Percentiles rank a stretch among this genome's conserved stretches.
phyloP scores from a whole-genome alignment of 2,888 invertebrate species.

The Coremacera marginata region DNA sequence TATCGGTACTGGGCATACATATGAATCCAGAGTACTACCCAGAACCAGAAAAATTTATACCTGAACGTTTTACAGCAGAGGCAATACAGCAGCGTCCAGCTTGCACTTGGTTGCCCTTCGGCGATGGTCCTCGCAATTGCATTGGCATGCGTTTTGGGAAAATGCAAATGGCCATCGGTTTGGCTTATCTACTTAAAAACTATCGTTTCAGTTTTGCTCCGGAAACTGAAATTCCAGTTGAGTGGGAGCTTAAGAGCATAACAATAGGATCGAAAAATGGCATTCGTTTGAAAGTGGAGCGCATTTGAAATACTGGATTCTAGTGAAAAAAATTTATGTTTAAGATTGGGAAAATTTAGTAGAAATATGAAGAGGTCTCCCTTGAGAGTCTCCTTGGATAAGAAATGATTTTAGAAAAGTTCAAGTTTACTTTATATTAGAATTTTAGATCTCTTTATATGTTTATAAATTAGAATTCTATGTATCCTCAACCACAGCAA shows the following conservation, averaged over 20 bases:
- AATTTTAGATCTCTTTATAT: no score
- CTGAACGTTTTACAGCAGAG: constrained; percentile 68
- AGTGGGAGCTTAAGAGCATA: constrained; percentile 25
- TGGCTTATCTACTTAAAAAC: constrained; percentile 46
- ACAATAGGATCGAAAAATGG: constrained; percentile 36
- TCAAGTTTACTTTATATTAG: no score
- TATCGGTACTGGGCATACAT: constrained; percentile 71
- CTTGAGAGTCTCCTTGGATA: no score
- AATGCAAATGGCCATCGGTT: constrained; percentile 60
- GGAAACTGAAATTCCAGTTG: constrained; percentile 44
- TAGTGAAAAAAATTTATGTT: no score
- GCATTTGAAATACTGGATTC: no score
- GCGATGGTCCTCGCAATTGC: constrained; percentile 64
- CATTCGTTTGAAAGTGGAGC: constrained; percentile 45
- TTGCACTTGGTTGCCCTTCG: constrained; percentile 60
- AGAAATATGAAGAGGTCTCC: no score
- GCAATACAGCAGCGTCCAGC: constrained; percentile 57
- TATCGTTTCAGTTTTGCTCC: constrained; percentile 44
- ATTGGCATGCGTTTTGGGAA: constrained; percentile 63
- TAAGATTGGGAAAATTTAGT: no score
- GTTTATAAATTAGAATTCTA: no score
- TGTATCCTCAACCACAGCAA: no score
- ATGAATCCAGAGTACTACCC: constrained; percentile 68
- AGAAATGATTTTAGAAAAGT: no score
- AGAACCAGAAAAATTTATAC: constrained; percentile 69